These are phyloP conservation scores for Octomys mimax DNA, from an alignment of 2,797 vertebrate species.

Conservation along the genomic window DNA sequence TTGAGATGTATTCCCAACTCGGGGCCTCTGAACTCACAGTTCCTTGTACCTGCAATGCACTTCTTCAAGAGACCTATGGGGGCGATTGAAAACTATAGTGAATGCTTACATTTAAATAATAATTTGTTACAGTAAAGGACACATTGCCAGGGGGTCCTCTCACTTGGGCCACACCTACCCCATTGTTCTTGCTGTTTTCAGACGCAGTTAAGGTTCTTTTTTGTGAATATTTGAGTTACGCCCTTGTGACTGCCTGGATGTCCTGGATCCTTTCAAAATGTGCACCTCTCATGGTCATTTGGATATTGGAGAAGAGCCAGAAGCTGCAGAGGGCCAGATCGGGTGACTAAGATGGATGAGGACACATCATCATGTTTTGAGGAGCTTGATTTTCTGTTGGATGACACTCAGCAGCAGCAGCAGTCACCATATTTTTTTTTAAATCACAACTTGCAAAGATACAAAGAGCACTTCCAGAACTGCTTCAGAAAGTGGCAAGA, in stretches of 20 bases:
- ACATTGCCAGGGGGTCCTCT: background rate
- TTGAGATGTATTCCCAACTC: background rate
- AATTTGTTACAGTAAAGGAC: background rate
- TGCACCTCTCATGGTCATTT: background rate
- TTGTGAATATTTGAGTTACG: background rate
- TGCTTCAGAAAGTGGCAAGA: background rate
- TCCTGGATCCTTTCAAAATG: background rate
- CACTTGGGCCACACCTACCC: background rate
- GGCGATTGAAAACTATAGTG: background rate
- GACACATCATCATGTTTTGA: background rate
- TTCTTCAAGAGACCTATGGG: background rate
- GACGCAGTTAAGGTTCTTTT: background rate
- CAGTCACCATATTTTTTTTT: background rate
- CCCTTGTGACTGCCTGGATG: background rate
- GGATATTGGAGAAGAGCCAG: background rate
- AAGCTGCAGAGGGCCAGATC: background rate
- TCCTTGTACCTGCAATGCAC: background rate
- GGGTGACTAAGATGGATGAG: background rate
- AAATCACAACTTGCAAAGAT: background rate
- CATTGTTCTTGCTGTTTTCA: background rate
- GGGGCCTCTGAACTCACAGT: background rate
- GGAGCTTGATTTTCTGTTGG: background rate
- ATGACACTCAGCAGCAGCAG: background rate
- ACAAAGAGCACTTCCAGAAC: background rate
- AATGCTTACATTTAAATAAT: background rate